phyloP scores from a whole-genome alignment of 2,113 vertebrate genomes.

The Acrocephalus kingi region DNA sequence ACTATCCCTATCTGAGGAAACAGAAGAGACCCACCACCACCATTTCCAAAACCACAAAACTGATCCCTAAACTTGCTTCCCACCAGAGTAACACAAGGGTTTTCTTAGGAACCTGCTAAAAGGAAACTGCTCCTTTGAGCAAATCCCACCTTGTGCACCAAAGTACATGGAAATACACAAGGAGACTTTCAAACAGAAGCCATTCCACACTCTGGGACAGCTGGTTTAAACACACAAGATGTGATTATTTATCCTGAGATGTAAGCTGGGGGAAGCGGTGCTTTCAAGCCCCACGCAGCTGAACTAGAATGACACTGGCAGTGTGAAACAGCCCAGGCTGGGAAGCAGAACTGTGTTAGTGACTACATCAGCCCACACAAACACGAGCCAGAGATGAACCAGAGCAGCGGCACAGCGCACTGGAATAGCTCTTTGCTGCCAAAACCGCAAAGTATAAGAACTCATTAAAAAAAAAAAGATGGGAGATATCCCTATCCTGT shows the following conservation, averaged over 20 bases:
- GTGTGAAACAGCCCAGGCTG: not conserved
- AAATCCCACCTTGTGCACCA: not conserved
- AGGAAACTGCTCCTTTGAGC: not conserved
- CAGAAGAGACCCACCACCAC: not conserved
- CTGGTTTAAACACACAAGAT: not conserved
- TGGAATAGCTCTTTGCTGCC: not conserved
- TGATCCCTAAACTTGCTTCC: not conserved
- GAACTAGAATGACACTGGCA: not conserved
- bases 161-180: fast-evolving
- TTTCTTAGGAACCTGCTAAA: not conserved
- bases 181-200: not conserved
- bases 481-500: not conserved
- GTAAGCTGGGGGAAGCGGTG: not conserved
- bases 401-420: not conserved
- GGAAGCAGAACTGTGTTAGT: not conserved
- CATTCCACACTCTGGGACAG: not conserved
- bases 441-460: not conserved
- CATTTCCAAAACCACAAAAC: not conserved
- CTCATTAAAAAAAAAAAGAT: not conserved
- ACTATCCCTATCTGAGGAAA: not conserved
- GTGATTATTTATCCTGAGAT: not conserved
- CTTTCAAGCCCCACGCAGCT: not conserved
- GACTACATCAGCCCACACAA: not conserved
- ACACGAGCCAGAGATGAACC: not conserved
- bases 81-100: not conserved